phyloP scores from a whole-genome alignment of 2,888 invertebrate genomes.

The Limnephilus auricula region DNA sequence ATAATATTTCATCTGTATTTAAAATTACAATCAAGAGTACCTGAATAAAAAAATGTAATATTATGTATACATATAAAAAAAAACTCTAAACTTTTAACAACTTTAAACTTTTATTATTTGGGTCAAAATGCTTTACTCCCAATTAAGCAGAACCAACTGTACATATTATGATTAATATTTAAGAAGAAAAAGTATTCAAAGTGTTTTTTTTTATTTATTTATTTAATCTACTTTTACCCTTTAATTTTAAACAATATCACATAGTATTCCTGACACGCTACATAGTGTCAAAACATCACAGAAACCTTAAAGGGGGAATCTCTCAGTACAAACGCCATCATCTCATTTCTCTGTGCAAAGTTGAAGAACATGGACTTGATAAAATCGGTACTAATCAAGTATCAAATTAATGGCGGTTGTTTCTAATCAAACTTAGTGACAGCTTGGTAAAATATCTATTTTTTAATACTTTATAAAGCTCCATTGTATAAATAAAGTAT shows the following conservation, averaged over 20 bases:
- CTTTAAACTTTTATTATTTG: no score
- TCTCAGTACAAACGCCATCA: neutral
- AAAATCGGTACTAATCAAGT: neutral
- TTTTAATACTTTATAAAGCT: no score
- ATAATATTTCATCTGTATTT: no score
- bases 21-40: no score
- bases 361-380: neutral
- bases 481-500: no score
- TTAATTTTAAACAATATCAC: conserved; percentile 54
- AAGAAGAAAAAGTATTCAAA: neutral
- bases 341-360: neutral
- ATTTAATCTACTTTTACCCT: conserved; percentile 37
- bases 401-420: neutral
- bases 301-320: conserved; percentile 34
- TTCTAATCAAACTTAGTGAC: neutral
- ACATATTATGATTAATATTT: neutral
- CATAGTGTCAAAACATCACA: conserved; percentile 44
- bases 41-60: no score
- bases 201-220: neutral
- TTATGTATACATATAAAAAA: no score
- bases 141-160: no score
- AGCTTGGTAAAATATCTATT: neutral
- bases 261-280: conserved; percentile 44
- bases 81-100: no score
- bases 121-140: no score